A percentile compares a stretch with the other conserved stretches of the same genome.
phyloP scores from a whole-genome alignment of 2,888 invertebrate species.

The Idaea straminata region DNA sequence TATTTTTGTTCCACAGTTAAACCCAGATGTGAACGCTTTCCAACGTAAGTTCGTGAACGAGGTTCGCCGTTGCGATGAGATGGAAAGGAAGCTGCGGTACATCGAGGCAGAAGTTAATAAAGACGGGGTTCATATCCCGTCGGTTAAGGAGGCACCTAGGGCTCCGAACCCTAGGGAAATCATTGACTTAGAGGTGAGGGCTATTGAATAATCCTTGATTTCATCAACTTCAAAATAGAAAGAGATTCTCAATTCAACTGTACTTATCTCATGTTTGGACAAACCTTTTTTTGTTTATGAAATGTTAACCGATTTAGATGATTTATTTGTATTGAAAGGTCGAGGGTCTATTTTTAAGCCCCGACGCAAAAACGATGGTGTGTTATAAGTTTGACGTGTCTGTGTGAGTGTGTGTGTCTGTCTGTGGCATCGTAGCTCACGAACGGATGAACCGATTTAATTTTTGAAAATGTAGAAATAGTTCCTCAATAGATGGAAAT shows the following conservation, averaged over 20 bases:
- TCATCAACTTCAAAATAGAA: no score
- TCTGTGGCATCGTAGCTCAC: no score
- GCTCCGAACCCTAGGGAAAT: slow-evolving; percentile 91
- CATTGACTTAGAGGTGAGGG: slow-evolving; percentile 90
- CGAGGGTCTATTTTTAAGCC: no score
- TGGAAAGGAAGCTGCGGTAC: slow-evolving; percentile 93
- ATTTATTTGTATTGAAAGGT: no score
- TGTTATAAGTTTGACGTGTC: no score
- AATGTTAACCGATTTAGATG: no score
- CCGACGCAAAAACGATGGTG: no score
- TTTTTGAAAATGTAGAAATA: no score
- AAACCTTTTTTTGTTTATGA: not conserved
- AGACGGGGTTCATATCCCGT: slow-evolving; percentile 89
- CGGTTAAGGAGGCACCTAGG: slow-evolving; percentile 87
- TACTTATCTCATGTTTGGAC: not conserved
- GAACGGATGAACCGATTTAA: no score
- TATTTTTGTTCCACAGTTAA: slow-evolving; percentile 82
- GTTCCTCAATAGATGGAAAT: no score
- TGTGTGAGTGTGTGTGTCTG: no score
- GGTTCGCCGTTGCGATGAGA: slow-evolving; percentile 94
- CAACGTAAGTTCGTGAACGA: slow-evolving; percentile 96
- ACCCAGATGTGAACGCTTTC: slow-evolving; percentile 91
- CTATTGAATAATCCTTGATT: not conserved
- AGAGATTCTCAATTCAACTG: not conserved
- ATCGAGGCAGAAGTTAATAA: slow-evolving; percentile 92